Evolutionary conservation across 2,797 vertebrate species (phyloP), one percentile per base, ranked within the genome.

Genomic region (Chromis chromis): DNA sequence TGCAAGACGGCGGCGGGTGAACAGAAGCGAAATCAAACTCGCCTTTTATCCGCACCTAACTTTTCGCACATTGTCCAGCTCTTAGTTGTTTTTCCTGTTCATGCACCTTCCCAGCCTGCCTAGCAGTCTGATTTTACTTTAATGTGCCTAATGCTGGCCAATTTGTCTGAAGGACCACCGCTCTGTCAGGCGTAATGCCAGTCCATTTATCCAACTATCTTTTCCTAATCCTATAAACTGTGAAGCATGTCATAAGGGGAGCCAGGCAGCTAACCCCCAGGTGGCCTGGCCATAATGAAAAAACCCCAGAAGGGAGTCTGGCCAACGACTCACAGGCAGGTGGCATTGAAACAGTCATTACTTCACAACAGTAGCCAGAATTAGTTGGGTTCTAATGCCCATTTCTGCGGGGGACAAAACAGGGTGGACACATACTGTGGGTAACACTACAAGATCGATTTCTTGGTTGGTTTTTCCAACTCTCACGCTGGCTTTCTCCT

Each of bases 201-300:
- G 83, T 90, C 89, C 80, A 90, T 93, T 93, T 91, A 91, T 88
- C 83, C 87, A 86, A 89, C 88, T 88, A 86, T 92, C 86, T 91
- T 90, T 88, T 87, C 79, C 80, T 93, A 92, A 94, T 93, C 91
- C 88, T 89, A 85, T 91, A 92, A 93, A 92, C 86, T 91, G 82
- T 89, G 85, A 83, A 85, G 85, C 89, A 87, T 87, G 86, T 88
- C 86, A 85, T 80, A 77, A 82, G 80, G 82, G 53, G 85, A 77
- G 76, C 79, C 82, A 82, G 74, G 88, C 88, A 90, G 74, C 82
- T 70, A 87, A 86, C 88, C 89, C 85, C 89, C 89, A 87, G 90
- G 90, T 86, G 90, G 91, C 80, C 84, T 54, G 81, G 76, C 83
- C 81, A 81, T 93, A 94, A 94, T 94, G 88, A 92, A 92, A 91